A percentile compares a stretch with the other conserved stretches of the same genome.
Evolutionary conservation across 2,797 vertebrate genomes (phyloP).

Genomic region (Pogonophryne albipinna): DNA sequence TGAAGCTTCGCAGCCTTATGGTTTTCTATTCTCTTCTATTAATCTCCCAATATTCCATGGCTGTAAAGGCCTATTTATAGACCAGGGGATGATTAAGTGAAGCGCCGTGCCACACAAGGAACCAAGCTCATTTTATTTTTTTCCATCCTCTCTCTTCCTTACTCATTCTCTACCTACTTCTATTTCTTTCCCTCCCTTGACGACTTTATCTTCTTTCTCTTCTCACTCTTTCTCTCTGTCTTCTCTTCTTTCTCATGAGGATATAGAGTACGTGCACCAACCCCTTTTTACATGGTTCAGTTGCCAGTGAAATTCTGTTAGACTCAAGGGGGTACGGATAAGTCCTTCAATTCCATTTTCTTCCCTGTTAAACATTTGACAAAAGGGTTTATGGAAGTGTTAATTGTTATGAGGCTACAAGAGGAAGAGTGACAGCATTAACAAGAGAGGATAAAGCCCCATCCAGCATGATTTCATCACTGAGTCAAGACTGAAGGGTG

Average conservation of each 20-base stretch:
- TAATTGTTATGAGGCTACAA: slow-evolving; percentile 63
- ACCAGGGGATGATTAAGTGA: slow-evolving; percentile 79
- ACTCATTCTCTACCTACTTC: slow-evolving; percentile 42
- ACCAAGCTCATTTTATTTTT: slow-evolving; percentile 77
- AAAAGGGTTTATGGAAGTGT: slow-evolving; percentile 62
- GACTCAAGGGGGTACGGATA: slow-evolving; percentile 56
- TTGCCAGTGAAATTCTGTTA: slow-evolving; percentile 54
- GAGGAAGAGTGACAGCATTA: slow-evolving; percentile 56
- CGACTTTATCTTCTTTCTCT: slow-evolving; percentile 39
- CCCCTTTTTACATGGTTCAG: slow-evolving; percentile 41
- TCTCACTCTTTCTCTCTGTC: slow-evolving; percentile 3
- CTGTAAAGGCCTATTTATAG: slow-evolving; percentile 80
- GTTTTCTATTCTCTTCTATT: slow-evolving; percentile 74
- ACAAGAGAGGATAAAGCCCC: slow-evolving; percentile 47
- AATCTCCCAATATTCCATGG: slow-evolving; percentile 80
- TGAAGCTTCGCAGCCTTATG: slow-evolving; percentile 64
- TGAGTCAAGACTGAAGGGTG: slow-evolving; percentile 45
- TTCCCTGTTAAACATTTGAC: slow-evolving; percentile 52
- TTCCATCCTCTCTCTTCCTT: slow-evolving; percentile 52
- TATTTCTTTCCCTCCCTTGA: slow-evolving; percentile 25
- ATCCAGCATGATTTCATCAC: slow-evolving; percentile 36
- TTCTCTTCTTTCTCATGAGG: slow-evolving; percentile 30
- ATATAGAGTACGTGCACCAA: slow-evolving; percentile 36
- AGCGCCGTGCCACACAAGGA: slow-evolving; percentile 76
- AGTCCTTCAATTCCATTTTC: slow-evolving; percentile 51